Percentiles rank a stretch among this genome's conserved stretches.
Evolutionary conservation across 2,797 vertebrate species (phyloP).

Genomic region (Dipus sagitta): DNA sequence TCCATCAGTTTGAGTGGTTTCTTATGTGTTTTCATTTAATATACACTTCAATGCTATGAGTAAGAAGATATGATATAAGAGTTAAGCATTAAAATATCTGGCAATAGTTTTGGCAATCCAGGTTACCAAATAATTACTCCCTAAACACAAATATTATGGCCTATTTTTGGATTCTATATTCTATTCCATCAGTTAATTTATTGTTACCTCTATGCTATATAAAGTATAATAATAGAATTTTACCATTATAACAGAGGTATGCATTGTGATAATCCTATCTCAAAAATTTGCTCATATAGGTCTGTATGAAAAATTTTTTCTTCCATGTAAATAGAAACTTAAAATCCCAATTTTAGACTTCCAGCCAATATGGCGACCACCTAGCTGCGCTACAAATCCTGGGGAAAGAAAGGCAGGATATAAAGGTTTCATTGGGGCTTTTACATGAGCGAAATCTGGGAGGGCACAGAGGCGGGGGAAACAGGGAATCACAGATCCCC

Average conservation of each 20-base stretch:
- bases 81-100: background rate
- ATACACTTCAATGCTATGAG: background rate
- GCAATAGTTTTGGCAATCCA: background rate
- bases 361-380: too few relatives aligned
- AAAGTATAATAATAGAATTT: background rate
- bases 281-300: background rate
- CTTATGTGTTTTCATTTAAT: background rate
- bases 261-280: background rate
- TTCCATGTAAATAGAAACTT: background rate
- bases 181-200: background rate
- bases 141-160: background rate
- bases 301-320: background rate
- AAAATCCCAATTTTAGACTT: too few relatives aligned
- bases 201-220: background rate
- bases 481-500: too few relatives aligned
- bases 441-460: too few relatives aligned
- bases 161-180: background rate
- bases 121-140: background rate
- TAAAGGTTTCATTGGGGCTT: too few relatives aligned
- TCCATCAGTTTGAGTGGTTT: background rate
- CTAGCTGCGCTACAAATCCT: too few relatives aligned
- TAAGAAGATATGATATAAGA: slow-evolving; percentile 18
- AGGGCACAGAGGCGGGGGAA: too few relatives aligned
- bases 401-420: too few relatives aligned
- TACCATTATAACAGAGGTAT: background rate